These are phyloP conservation scores for Mizuhopecten yessoensis DNA, from an alignment of 1,140 invertebrate species.

Conservation along the genomic window DNA sequence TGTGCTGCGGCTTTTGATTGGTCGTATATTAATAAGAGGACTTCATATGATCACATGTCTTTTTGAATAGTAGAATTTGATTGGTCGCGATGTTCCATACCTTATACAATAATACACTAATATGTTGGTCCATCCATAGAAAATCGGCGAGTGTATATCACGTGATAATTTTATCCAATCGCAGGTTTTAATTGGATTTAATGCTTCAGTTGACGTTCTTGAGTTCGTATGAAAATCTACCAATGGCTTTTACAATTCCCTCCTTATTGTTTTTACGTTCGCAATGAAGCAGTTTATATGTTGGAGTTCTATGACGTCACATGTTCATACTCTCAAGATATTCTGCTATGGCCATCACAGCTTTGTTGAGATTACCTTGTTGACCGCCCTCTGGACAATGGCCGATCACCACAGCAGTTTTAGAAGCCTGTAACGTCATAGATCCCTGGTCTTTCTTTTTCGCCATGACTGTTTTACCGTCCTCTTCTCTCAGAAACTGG, in stretches of 20 bases:
- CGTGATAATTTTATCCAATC: not conserved
- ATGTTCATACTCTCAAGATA: conserved; percentile 59
- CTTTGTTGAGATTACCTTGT: conserved; percentile 62
- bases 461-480: conserved; percentile 52
- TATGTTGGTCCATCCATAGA: not conserved
- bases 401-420: conserved; percentile 57
- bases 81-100: not conserved
- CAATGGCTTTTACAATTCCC: not conserved
- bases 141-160: not conserved
- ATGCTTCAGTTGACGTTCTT: not conserved
- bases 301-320: conserved; percentile 45
- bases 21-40: not conserved
- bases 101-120: not conserved
- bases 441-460: conserved; percentile 58
- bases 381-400: conserved; percentile 56
- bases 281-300: conserved; percentile 21
- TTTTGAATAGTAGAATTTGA: not conserved
- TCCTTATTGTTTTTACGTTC: not conserved
- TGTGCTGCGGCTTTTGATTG: no score
- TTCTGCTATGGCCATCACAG: conserved; percentile 52
- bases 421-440: conserved; percentile 57
- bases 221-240: not conserved
- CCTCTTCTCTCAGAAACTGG: conserved; percentile 57
- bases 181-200: not conserved
- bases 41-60: not conserved